Base-by-base conservation (phyloP, 2,888 invertebrate genomes). In the Ichneumoninae sp. region DNA sequence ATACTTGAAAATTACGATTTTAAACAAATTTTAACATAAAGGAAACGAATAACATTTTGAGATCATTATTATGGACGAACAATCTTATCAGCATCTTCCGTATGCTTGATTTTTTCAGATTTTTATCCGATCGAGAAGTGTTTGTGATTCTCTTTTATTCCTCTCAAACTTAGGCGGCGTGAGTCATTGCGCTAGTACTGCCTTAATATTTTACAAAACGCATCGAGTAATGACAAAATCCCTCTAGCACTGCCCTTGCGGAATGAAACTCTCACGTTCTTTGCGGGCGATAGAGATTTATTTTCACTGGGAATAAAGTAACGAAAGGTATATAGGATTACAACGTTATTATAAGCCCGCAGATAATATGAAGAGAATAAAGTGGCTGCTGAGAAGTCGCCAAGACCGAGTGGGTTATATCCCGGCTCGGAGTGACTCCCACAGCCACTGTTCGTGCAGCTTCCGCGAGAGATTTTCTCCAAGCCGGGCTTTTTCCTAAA, bases 321-420 rank as follows among this genome's bases (percentile, higher is more conserved):
- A 33, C 74, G n/a, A 66, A 82, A 79, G 52, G 40, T 10, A 72
- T 62, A 68, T 66, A 76, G 71, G 81, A 81, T 78, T 81, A 81
- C 50, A 79, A 72, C 22, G 50, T 79, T 79, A 82, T 80, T 72
- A 81, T 75, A 54, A 3, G 40, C 71, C 57, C 33, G 62, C 47
- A 62, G 66, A 82, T 80, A 44, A 57, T 50, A 44, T 75, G 44
- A 65, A 65, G 70, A 76, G 47, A 68, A 75, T 57, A 10, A n/a
- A 62, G 36, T 74, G 54, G 16, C 44, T 44, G 3, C 79, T 68
- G 47, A 33, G 75, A 78, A 72, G 77, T 52, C 60, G 74, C 62
- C 54, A 84, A 77, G 69, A 83, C 66, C 57, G 83, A 78, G 77
- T 82, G 77, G 80, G 60, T 70, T 62, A 33, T 57, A 52, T 13